Percentiles rank a stretch among this genome's conserved stretches.
phyloP scores from a whole-genome alignment of 92 coral and sea anemone species.

The Heliopora coerulea region DNA sequence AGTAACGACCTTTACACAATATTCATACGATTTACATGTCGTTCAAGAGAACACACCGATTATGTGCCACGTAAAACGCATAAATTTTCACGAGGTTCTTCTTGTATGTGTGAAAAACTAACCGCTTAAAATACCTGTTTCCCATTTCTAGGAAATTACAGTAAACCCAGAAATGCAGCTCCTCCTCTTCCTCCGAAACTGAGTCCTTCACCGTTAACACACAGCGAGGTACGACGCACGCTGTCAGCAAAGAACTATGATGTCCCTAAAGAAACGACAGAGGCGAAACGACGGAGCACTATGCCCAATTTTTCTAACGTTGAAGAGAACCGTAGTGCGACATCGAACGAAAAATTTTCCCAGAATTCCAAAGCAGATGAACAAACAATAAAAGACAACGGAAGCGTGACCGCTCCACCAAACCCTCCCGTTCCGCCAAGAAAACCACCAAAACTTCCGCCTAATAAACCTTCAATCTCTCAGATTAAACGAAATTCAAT shows the following conservation, averaged over 20 bases:
- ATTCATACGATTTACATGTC: too few species aligned
- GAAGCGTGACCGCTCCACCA: slow-evolving; percentile 1
- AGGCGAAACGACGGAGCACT: slow-evolving; percentile 29
- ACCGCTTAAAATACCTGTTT: too few species aligned
- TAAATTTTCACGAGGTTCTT: too few species aligned
- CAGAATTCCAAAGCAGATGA: slow-evolving; percentile 35
- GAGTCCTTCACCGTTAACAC: slow-evolving; percentile 4
- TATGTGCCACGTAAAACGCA: too few species aligned
- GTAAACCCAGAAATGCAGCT: neutral
- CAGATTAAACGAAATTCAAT: slow-evolving; percentile 3
- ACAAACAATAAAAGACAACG: neutral
- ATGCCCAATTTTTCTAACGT: neutral
- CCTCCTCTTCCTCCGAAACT: neutral
- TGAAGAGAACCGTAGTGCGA: slow-evolving; percentile 8
- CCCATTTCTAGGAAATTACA: slow-evolving; percentile 9
- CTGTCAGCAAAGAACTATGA: slow-evolving; percentile 4
- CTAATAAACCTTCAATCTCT: slow-evolving; percentile 45
- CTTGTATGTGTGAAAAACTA: too few species aligned
- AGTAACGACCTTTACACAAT: too few species aligned
- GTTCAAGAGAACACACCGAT: too few species aligned
- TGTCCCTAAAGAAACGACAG: neutral
- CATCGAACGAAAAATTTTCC: slow-evolving; percentile 44
- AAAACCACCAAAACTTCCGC: slow-evolving; percentile 48
- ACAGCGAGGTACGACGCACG: slow-evolving; percentile 21
- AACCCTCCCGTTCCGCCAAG: slow-evolving; percentile 50